phyloP scores from a whole-genome alignment of 2,797 vertebrate species.

The Typhlichthys subterraneus region DNA sequence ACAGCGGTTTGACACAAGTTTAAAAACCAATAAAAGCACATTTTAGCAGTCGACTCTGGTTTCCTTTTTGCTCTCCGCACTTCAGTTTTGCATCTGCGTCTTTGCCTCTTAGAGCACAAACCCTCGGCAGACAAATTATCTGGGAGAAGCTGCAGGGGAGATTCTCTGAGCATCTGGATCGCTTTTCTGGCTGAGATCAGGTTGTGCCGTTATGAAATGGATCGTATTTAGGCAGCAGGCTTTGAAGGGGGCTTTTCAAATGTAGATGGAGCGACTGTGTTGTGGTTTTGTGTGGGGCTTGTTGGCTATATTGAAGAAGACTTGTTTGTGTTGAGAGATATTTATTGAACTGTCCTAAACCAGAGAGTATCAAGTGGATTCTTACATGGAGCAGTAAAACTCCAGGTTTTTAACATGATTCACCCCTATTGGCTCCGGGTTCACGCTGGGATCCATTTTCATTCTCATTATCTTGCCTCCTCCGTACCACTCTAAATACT shows the following conservation, averaged over 20 bases:
- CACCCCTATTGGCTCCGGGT: slow-evolving; percentile 16
- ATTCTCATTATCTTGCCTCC: slow-evolving; percentile 49
- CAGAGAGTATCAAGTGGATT: background rate
- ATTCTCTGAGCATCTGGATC: slow-evolving; percentile 65
- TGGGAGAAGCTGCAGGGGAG: slow-evolving; percentile 53
- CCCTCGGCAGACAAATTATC: background rate
- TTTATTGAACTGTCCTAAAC: slow-evolving; percentile 33
- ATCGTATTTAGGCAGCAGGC: slow-evolving; percentile 66
- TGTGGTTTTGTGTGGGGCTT: background rate
- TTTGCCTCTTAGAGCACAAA: background rate
- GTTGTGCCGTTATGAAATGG: slow-evolving; percentile 67
- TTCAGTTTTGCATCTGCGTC: background rate
- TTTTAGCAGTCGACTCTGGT: background rate
- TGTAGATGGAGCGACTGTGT: slow-evolving; percentile 37
- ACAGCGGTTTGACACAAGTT: slow-evolving; percentile 9
- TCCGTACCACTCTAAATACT: slow-evolving; percentile 50
- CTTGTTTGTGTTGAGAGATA: slow-evolving; percentile 19
- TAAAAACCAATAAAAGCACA: slow-evolving; percentile 13
- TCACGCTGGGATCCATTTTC: slow-evolving; percentile 31
- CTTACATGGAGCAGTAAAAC: background rate
- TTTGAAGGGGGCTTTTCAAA: slow-evolving; percentile 42
- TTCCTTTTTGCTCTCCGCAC: slow-evolving; percentile 8
- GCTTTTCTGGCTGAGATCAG: slow-evolving; percentile 74
- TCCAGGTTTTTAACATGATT: slow-evolving; percentile 39
- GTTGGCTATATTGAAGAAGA: slow-evolving; percentile 13